These are phyloP conservation scores for Cherax quadricarinatus DNA, from an alignment of 1,140 invertebrate species.

Conservation along the genomic window DNA sequence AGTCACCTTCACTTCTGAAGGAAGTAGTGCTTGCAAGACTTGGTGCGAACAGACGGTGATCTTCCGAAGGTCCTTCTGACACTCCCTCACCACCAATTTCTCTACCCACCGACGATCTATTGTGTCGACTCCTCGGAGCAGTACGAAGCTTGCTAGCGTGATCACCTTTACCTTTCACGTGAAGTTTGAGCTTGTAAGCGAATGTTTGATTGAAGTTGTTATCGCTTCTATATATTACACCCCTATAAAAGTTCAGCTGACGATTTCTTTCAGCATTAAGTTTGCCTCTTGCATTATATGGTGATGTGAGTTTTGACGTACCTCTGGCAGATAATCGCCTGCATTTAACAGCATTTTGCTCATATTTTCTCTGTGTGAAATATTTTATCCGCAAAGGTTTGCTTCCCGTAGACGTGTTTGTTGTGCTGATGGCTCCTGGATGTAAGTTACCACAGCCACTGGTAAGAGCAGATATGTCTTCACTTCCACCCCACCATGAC, in stretches of 20 bases:
- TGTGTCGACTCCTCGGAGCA: not conserved
- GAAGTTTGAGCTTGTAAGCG: not conserved
- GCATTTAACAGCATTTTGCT: constrained; percentile 1
- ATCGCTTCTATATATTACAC: not conserved
- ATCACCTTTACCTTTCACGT: not conserved
- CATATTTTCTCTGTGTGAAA: constrained; percentile 16
- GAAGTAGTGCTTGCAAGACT: not conserved
- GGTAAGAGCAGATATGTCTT: not conserved
- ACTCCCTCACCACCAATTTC: not conserved
- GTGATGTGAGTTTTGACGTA: not conserved
- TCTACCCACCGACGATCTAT: not conserved
- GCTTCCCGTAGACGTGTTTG: not conserved
- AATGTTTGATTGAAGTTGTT: not conserved
- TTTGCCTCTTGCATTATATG: not conserved
- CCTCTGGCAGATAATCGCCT: constrained; percentile 12
- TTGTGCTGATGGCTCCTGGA: not conserved
- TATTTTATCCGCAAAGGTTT: not conserved
- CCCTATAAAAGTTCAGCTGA: not conserved
- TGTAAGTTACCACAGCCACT: not conserved
- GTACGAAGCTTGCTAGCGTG: not conserved
- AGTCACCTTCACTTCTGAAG: not conserved
- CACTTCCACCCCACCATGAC: not conserved
- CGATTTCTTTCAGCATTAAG: not conserved
- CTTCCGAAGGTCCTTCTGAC: not conserved
- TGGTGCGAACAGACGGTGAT: not conserved